Base-by-base conservation (phyloP, 2,888 invertebrate genomes). In the Amphipoea lucens region DNA sequence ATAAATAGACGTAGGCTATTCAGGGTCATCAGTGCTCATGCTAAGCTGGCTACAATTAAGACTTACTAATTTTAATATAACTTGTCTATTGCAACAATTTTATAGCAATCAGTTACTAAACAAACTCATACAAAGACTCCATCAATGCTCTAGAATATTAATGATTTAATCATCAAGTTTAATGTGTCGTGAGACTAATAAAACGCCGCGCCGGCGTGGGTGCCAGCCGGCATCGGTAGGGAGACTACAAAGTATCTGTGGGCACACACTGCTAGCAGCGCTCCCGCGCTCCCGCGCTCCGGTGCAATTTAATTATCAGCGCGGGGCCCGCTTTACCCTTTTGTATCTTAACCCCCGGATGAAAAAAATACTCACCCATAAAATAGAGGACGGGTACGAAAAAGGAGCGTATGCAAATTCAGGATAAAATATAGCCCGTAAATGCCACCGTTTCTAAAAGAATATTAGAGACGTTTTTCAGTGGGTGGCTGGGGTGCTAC, bases 381-480 rank as follows among this genome's bases (percentile, higher is more conserved):
- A 96, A 96, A 96, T 96, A 96, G 96, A 96, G 96, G 96, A 96
- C 96, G 96, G 96, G 96, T 96, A 96, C 95, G 95, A 95, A 96
- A 97, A 96, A 97, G 96, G 96, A 97, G 97, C 97, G 97, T 97
- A 97, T 97, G 97, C 97, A 97, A 97, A 97, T 97, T 97, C 97
- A 94, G 97, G 97, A 97, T 97, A 97, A 97, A 97, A 97, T 97
- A 97, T 97, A 97, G 97, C 97, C 97, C 97, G 97, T 97, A 97
- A 97, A 97, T 97, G 97, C 97, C 97, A 97, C 97, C 97, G 97
- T 97, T 97, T 97, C 97, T 97, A 97, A 97, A 97, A 97, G 97
- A 97, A 97, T 97, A 97, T 97, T 97, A 97, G 97, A 97, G 97
- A 96, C 97, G 97, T 97, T 97, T 97, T 97, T 96, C 97, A 97